phyloP scores from a whole-genome alignment of 2,888 invertebrate genomes.

The Nycteola revayana region DNA sequence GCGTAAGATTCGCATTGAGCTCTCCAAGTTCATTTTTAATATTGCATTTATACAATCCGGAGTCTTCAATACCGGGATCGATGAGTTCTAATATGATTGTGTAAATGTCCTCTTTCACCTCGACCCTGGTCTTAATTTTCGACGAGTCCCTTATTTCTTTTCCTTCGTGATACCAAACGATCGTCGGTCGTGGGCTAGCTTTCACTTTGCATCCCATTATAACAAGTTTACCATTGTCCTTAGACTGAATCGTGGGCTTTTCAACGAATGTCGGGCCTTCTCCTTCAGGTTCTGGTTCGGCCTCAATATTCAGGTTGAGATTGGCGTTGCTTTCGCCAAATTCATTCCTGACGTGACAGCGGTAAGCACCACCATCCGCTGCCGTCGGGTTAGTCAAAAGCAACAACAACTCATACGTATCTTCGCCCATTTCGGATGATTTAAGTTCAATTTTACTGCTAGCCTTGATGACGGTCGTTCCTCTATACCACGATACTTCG shows the following conservation, averaged over 20 bases:
- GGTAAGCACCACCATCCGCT: conserved; percentile 83
- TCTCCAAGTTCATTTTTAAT: conserved; percentile 98
- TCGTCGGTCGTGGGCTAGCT: conserved; percentile 76
- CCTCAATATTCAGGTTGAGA: conserved; percentile 97
- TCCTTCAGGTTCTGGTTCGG: conserved; percentile 95
- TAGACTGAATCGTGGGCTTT: conserved; percentile 93
- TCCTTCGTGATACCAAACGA: conserved; percentile 79
- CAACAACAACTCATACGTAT: conserved; percentile 92
- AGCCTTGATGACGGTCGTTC: conserved; percentile 91
- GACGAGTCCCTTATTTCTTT: conserved; percentile 88
- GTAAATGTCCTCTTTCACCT: conserved; percentile 90
- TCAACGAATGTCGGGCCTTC: conserved; percentile 97
- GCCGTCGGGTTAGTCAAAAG: conserved; percentile 76
- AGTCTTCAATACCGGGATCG: conserved; percentile 97
- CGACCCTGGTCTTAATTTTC: conserved; percentile 90
- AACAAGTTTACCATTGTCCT: conserved; percentile 77
- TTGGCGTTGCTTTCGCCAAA: conserved; percentile 98
- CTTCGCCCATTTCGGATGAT: conserved; percentile 89
- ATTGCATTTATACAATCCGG: conserved; percentile 98
- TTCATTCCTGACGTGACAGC: conserved; percentile 97
- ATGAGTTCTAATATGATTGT: conserved; percentile 92
- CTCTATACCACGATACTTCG: conserved; percentile 96
- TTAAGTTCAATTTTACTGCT: conserved; percentile 92
- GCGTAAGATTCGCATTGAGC: conserved; percentile 97
- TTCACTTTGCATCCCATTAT: conserved; percentile 78